Evolutionary conservation across 2,113 vertebrate genomes (phyloP), one percentile per base, ranked within the genome.

Genomic region (Oryzias javanicus): DNA sequence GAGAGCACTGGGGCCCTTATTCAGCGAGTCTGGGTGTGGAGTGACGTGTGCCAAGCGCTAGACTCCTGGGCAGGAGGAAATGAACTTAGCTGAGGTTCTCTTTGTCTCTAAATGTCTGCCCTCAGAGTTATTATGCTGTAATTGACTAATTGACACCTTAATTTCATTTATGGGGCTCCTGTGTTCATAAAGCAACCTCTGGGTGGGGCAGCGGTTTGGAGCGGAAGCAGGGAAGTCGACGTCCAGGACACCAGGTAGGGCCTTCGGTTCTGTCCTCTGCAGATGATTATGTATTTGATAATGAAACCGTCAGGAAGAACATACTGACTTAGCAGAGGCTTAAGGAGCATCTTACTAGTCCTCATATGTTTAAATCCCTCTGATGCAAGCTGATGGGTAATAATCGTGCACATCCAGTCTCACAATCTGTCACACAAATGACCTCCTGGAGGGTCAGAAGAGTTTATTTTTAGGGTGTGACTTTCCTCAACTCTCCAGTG

Each of bases 61-160:
- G 87, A 87, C 88, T 92, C 88, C 89, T 88, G 91, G 86, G 88
- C 85, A 78, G 62, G 83, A 89, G 90, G 89, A 92, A 91, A 91
- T 91, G 89, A 92, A 91, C 90, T 91, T 91, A 90, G 84, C 84
- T 55, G 84, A 91, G 89, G 88, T 92, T 89, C 88, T 89, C 89
- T 89, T 86, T 76, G 90, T 81, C 90, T 92, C 89, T 90, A 89
- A 91, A 92, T 85, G 92, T 90, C 90, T 91, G 90, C 92, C 90
- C 91, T 93, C 90, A 80, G 83, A 91, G 91, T 91, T 91, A 91
- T 91, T 91, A 91, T 70, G 82, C 85, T 68, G 58, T 92, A 92
- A 92, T 93, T 92, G 90, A 91, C 90, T 92, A 93, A 92, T 91
- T 93, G 91, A 92, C 92, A 93, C 91, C 91, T 91, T 92, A 91